Base-by-base conservation (phyloP, 2,113 vertebrate genomes). In the Odocoileus hemionus region DNA sequence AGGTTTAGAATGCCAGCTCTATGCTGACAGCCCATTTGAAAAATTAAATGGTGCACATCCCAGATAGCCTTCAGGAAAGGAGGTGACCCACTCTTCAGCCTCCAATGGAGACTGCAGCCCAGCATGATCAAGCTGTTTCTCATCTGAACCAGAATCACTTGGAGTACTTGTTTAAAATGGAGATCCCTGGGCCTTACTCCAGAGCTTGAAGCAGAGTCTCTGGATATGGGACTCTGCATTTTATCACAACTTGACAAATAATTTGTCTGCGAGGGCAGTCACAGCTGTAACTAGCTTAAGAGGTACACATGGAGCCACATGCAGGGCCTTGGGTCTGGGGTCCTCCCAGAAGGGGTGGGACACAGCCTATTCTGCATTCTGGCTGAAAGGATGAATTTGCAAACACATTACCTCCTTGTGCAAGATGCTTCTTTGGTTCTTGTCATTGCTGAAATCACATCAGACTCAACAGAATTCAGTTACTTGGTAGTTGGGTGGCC, bases 391-490 rank as follows among this genome's bases (percentile, higher is more conserved):
- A 86, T 86, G 36, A 39, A 61, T 95, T 92, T 96, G 33, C 45
- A 80, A 89, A 80, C 16, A 78, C 23, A 47, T 30, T 76, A 15
- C 58, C 45, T 95, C 79, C 55, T 89, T 92, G 25, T 52, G 39
- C 85, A 83, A 78, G 80, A 76, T 57, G 9, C 25, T 94, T 52
- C 94, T 93, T 91, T 87, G 76, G 36, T 61, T 95, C 67, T 96
- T 92, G 14, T 88, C 70, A 0, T 57, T 84, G 91, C 67, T 85
- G 39, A 61, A 91, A 93, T 84, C 84, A 21, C 21, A 60, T 86
- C 57, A 60, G 33, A 70, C 30, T 74, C 57, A 88, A 89, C 14
- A 19, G 21, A 95, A 94, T 89, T 94, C 21, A 84, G 43, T 76
- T 91, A 86, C 21, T 57, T 80, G 50, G 36, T 86, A 70, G 67